Evolutionary conservation across 2,797 vertebrate genomes (phyloP).

Genomic region (Acanthurus leucopareius): DNA sequence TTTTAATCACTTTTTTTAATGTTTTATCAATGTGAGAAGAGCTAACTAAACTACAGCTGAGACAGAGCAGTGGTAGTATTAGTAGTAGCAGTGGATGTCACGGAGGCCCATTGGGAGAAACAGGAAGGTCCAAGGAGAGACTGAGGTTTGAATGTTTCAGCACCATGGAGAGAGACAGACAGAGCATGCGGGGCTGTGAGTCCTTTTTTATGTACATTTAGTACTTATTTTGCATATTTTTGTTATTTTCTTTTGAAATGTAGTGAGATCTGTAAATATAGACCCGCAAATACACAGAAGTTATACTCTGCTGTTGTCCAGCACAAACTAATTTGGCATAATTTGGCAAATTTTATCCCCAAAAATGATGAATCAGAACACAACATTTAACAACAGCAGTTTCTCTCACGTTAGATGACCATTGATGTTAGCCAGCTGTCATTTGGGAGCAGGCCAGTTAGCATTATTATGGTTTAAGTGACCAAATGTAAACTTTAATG

Average conservation of each 20-base stretch:
- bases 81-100: constrained; percentile 23
- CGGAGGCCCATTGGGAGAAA: constrained; percentile 11
- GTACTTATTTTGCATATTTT: background rate
- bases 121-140: constrained; percentile 6
- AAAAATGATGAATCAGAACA: background rate
- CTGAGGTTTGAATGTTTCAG: constrained; percentile 31
- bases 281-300: background rate
- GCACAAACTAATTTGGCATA: constrained; percentile 5
- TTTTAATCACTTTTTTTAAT: constrained; percentile 40
- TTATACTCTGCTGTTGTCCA: background rate
- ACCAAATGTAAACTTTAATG: background rate
- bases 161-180: constrained; percentile 9
- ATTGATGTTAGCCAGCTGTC: background rate
- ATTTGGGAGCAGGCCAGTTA: background rate
- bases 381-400: too few relatives aligned
- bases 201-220: background rate
- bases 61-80: constrained; percentile 11
- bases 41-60: constrained; percentile 17
- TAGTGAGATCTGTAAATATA: background rate
- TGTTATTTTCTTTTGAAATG: background rate
- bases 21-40: constrained; percentile 41
- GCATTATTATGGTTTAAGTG: background rate
- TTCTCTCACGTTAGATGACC: constrained; percentile 3
- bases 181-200: background rate
- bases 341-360: background rate